Conservation (phyloP, 2,888 invertebrate species). For the Cabera pusaria region DNA sequence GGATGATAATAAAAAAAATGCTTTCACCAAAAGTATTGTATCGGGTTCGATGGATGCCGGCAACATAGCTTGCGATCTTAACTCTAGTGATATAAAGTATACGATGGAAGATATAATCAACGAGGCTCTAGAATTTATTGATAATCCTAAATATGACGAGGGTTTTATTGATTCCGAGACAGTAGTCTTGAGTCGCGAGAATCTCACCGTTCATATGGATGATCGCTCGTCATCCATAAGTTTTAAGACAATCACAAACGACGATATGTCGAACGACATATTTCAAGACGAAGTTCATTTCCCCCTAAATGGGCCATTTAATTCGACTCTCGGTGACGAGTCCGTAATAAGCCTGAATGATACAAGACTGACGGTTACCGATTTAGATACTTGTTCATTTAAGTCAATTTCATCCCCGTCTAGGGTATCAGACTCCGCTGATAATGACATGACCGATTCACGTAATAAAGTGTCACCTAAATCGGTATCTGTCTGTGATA, state of each 20-base stretch:
- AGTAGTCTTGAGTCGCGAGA: conserved; percentile 37
- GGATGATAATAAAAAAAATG: no score
- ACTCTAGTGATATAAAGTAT: no score
- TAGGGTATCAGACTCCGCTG: conserved; percentile 57
- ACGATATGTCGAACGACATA: conserved; percentile 35
- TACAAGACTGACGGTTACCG: conserved; percentile 35
- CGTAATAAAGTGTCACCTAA: conserved; percentile 21
- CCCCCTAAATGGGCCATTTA: conserved; percentile 43
- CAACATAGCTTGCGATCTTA: no score
- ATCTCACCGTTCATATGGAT: conserved; percentile 25
- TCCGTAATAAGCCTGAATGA: conserved; percentile 39
- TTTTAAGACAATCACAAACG: conserved; percentile 41
- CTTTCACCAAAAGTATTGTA: no score
- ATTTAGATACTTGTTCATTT: conserved; percentile 58
- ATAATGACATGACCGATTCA: conserved; percentile 42
- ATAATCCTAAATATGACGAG: conserved; percentile 29
- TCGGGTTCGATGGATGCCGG: no score
- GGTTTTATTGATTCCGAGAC: conserved; percentile 40
- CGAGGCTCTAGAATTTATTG: conserved; percentile 33
- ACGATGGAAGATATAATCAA: conserved; percentile 54
- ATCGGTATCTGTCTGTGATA: conserved; percentile 48
- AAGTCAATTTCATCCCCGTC: conserved; percentile 54
- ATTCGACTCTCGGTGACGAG: conserved; percentile 37
- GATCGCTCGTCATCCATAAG: conserved; percentile 38
- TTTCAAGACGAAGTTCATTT: conserved; percentile 39